These are phyloP conservation scores for Atlantisia rogersi DNA, from an alignment of 2,113 vertebrate species.

Conservation along the genomic window DNA sequence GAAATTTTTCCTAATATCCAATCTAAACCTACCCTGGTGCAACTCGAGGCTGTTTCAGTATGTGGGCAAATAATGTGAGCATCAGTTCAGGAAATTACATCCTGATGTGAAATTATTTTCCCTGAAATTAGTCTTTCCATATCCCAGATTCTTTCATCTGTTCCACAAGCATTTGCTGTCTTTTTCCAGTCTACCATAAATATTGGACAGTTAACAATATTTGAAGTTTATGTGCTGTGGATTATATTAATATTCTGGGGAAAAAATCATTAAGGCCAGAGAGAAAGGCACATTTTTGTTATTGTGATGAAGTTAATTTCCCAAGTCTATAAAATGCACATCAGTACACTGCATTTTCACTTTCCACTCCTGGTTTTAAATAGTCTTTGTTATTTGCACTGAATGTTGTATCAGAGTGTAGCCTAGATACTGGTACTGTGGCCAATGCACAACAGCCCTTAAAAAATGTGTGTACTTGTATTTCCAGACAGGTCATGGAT, in stretches of 20 bases:
- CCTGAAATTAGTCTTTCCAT: background rate
- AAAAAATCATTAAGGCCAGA: background rate
- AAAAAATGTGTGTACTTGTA: background rate
- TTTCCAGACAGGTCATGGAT: slow-evolving; percentile 77
- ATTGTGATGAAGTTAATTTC: background rate
- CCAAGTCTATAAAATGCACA: background rate
- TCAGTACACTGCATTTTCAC: background rate
- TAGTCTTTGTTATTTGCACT: background rate
- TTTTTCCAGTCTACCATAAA: background rate
- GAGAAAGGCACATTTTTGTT: background rate
- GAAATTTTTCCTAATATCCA: background rate
- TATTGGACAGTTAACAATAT: background rate
- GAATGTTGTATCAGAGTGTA: background rate
- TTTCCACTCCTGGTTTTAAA: background rate
- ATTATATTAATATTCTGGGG: background rate
- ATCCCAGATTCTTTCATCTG: background rate
- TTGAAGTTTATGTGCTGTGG: background rate
- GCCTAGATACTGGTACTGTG: background rate
- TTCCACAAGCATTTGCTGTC: background rate
- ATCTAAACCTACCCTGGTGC: background rate
- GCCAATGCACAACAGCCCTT: background rate
- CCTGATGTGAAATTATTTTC: background rate
- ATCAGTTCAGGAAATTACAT: background rate
- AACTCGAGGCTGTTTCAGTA: background rate
- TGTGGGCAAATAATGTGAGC: background rate